Evolutionary conservation across 2,113 vertebrate genomes (phyloP).

Genomic region (Crotophaga sulcirostris): DNA sequence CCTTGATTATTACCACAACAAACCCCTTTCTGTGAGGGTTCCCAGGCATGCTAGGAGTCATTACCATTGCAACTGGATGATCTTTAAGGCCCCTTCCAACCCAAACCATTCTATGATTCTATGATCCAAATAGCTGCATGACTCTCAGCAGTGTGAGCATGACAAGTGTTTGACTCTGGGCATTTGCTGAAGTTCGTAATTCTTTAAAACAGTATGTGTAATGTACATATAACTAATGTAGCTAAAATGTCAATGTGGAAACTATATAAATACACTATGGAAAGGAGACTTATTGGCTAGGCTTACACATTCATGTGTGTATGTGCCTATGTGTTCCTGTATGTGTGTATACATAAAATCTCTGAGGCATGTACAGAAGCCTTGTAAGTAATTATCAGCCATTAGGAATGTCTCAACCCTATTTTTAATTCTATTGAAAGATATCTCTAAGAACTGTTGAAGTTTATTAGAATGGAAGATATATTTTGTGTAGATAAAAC

Average conservation of each 20-base stretch:
- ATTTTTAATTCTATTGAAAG: not conserved
- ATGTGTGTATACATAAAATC: not conserved
- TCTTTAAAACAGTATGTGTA: too few species aligned
- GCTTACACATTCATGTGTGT: rapidly evolving
- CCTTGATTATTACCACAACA: not conserved
- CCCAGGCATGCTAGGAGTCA: not conserved
- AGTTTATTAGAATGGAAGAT: not conserved
- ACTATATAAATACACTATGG: not conserved
- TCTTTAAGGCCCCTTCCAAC: too few species aligned
- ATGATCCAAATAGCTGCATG: not conserved
- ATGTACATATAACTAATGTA: too few species aligned
- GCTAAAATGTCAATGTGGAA: not conserved
- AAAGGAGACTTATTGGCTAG: not conserved
- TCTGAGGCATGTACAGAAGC: not conserved
- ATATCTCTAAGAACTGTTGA: not conserved
- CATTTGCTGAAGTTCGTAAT: not conserved
- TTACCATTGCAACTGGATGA: not conserved
- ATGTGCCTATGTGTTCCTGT: not conserved
- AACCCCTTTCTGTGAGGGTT: not conserved
- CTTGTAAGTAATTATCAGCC: not conserved
- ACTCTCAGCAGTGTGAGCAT: not conserved
- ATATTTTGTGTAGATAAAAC: not conserved
- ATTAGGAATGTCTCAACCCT: not conserved
- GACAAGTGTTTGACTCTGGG: not conserved
- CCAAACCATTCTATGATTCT: too few species aligned